phyloP scores from a whole-genome alignment of 1,140 invertebrate genomes.

The Semibalanus balanoides region DNA sequence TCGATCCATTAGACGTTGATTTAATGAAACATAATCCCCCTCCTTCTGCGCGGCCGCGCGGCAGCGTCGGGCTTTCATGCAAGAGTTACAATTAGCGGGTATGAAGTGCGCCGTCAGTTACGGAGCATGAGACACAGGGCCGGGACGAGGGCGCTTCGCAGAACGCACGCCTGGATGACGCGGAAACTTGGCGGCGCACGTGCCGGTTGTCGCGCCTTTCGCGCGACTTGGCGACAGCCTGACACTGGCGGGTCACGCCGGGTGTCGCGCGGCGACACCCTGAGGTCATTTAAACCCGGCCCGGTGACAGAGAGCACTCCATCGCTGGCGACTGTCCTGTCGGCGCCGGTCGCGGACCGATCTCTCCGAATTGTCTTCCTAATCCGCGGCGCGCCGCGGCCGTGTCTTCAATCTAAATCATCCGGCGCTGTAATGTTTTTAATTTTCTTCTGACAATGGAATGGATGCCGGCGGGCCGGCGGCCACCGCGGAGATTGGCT shows the following conservation, averaged over 20 bases:
- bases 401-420: conserved; percentile 2
- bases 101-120: neutral
- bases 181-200: neutral
- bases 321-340: neutral
- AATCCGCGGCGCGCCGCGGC: neutral
- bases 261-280: too few species aligned
- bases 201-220: too few species aligned
- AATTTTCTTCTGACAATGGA: conserved; percentile 1
- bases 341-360: neutral
- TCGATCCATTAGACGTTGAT: neutral
- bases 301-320: neutral
- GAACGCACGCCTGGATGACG: neutral
- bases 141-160: neutral
- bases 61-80: neutral
- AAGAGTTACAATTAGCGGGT: neutral
- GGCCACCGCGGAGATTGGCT: neutral
- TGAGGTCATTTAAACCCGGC: too few species aligned
- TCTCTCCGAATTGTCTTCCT: neutral
- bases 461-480: neutral
- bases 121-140: neutral
- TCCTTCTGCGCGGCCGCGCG: too few species aligned
- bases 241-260: neutral
- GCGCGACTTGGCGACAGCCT: neutral
- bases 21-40: neutral
- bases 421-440: neutral